Evolutionary conservation across 1,140 invertebrate genomes (phyloP), one percentile per base, ranked within the genome.

Genomic region (Cotesia chilonis): DNA sequence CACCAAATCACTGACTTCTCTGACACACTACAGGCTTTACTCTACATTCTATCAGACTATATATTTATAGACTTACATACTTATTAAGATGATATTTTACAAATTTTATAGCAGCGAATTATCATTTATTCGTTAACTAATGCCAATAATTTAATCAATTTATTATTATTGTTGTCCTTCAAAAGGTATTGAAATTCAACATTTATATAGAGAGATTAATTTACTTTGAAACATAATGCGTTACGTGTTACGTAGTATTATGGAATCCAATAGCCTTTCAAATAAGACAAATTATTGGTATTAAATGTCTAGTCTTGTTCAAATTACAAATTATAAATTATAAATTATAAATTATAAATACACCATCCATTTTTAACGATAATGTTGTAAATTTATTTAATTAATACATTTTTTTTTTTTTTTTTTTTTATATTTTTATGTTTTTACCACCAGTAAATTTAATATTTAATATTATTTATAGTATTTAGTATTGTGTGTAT

Each of bases 191-290:
- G 6, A 10, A 47, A 47, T 47, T 47, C 6, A 47, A 6, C 41
- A 47, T 6, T 28, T 28, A 12, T 17, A 4, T 17, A 7, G 59
- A 60, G 59, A 60, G 59, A 60, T 60, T 60, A 4, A 60, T 60
- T 60, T 20, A 20, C 59, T 60, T 60, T 60, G 59, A 60, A 60
- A 60, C 20, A 36, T 28, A 36, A 60, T 60, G 7, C 59, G 17
- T 57, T 17, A 17, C 5, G 1, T 57, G 55, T 14, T 6, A 57
- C 17, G 5, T 12, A 57, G 17, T 60, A 35, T 20, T 7, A 60
- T 28, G 41, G 6, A 47, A 20, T 60, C 4, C 9, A 36, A 60
- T 60, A 60, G 7, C 54, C 10, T 14, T 55, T 60, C 14, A 60
- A 57, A 57, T 7, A n/a, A 17, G n/a, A 57, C n/a, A 57, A 17